Conservation (phyloP, 2,113 vertebrate genomes). For the Passer domesticus region DNA sequence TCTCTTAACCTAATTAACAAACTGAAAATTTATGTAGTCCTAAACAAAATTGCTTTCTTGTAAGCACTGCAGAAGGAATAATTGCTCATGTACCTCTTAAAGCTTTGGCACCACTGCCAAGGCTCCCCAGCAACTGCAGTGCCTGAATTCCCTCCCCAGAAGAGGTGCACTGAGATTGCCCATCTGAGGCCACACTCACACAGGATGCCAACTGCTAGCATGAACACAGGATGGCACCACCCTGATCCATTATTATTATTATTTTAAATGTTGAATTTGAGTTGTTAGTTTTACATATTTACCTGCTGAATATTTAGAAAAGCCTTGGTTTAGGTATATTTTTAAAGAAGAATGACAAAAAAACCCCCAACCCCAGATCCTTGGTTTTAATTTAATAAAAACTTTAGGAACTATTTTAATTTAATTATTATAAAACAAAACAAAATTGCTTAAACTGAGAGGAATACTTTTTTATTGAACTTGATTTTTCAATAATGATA, state of each 20-base stretch:
- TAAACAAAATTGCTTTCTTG: background rate
- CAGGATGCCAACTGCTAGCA: background rate
- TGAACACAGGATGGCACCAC: background rate
- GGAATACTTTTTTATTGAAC: background rate
- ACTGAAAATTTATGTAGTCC: background rate
- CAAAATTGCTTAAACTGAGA: background rate
- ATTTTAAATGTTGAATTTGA: background rate
- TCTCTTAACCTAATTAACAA: constrained; percentile 24
- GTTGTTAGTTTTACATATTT: background rate
- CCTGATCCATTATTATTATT: background rate
- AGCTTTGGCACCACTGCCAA: background rate
- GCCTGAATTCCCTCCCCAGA: background rate
- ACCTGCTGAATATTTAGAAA: background rate
- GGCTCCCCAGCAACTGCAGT: background rate
- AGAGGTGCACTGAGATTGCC: background rate
- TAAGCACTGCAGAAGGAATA: constrained; percentile 17
- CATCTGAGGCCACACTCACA: background rate
- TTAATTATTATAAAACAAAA: background rate
- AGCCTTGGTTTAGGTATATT: background rate
- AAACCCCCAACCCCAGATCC: no score
- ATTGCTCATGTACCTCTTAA: background rate
- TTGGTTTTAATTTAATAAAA: background rate
- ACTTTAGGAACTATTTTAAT: background rate
- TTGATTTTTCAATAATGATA: background rate
- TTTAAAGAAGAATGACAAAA: background rate